Percentiles rank a stretch among this genome's conserved stretches.
Evolutionary conservation across 1,140 invertebrate genomes (phyloP).

Genomic region (Ephestia elutella): DNA sequence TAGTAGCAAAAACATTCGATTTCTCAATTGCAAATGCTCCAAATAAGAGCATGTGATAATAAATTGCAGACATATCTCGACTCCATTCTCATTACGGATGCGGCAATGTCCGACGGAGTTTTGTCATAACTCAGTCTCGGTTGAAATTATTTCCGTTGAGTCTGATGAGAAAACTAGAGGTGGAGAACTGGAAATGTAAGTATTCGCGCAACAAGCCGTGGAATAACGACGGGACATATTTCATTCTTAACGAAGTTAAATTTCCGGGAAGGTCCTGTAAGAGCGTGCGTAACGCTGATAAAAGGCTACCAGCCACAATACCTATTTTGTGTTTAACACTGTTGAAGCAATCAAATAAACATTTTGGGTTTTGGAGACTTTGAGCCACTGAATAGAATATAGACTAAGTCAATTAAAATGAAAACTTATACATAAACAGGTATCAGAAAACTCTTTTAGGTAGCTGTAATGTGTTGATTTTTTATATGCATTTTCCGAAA

Average conservation of each 20-base stretch:
- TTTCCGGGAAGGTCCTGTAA: conserved; percentile 62
- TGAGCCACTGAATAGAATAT: too few relatives aligned
- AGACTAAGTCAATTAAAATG: too few relatives aligned
- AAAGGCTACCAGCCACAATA: conserved; percentile 53
- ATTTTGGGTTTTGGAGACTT: too few relatives aligned
- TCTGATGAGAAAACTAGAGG: conserved; percentile 73
- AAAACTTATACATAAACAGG: too few relatives aligned
- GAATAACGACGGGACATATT: conserved; percentile 69
- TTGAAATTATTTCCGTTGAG: conserved; percentile 72
- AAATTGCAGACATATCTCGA: conserved; percentile 68
- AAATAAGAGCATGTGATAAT: conserved; percentile 57
- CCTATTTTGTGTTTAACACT: conserved; percentile 41
- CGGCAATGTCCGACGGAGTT: conserved; percentile 69
- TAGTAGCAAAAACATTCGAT: conserved; percentile 41
- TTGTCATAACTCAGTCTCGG: conserved; percentile 73
- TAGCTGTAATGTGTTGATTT: too few relatives aligned
- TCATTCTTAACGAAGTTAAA: conserved; percentile 72
- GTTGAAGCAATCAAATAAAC: conserved; percentile 19
- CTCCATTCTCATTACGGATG: conserved; percentile 71
- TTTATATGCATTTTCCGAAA: too few relatives aligned
- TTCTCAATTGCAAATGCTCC: conserved; percentile 27
- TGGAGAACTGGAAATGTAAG: conserved; percentile 68
- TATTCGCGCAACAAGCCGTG: conserved; percentile 70
- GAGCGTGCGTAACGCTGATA: conserved; percentile 67
- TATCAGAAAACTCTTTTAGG: too few relatives aligned